Evolutionary conservation across 2,888 invertebrate genomes (phyloP), one percentile per base, ranked within the genome.

Genomic region (Pseudococcus longispinus): DNA sequence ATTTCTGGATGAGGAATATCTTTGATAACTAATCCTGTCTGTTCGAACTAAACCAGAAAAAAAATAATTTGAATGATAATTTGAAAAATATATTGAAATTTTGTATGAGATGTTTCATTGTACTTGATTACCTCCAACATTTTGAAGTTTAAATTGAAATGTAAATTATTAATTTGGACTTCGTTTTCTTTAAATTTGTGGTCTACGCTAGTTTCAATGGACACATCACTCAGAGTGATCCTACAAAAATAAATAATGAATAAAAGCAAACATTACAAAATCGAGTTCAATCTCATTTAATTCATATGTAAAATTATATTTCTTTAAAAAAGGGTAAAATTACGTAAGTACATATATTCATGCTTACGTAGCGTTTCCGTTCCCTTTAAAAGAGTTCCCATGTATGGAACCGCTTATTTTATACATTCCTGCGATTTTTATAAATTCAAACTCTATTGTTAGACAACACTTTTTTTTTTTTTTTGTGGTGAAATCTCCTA

Each of bases 121-220:
- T 15, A 13, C 46, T n/a, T 46, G 2, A n/a, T 18, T 55, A 85
- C 85, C 85, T 85, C 85, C 26, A 85, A 70, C 20, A 85, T 23
- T 85, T 85, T 85, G 85, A 85, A 85, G 20, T 85, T 60, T 42
- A 85, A 85, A 74, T 85, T 74, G 65, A 85, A 70, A 37, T 74
- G 37, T 23, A 85, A 70, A 44, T 42, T 13, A 13, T 85, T 42
- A 8, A 85, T 85, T 44, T 65, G 42, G 23, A 42, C 65, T 42
- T 85, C 74, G 0, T 85, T 44, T 23, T 70, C 74, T 18, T 70
- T 15, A 20, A 85, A 70, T 20, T 46, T 85, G 18, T 85, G 85
- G 42, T 85, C 70, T 5, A 85, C 44, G 44, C 18, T 65, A 0
- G 85, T 60, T 70, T 85, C 85, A 42, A 32, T 85, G 44, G 85